A percentile compares a stretch with the other conserved stretches of the same genome.
phyloP scores from a whole-genome alignment of 2,797 vertebrate species.

The Sparus aurata region DNA sequence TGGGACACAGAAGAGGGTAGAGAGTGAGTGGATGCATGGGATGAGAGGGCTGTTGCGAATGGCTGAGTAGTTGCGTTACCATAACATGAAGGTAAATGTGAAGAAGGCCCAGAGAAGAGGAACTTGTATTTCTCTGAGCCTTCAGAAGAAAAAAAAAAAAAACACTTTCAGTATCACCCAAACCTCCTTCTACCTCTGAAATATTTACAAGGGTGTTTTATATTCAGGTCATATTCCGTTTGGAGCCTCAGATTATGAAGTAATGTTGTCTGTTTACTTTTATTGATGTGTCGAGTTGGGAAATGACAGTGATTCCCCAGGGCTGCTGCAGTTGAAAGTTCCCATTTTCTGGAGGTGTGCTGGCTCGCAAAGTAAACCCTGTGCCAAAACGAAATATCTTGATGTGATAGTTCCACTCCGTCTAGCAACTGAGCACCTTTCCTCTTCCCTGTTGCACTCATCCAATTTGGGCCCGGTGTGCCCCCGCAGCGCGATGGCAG shows the following conservation, averaged over 20 bases:
- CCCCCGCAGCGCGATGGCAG: slow-evolving; percentile 52
- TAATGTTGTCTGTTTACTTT: slow-evolving; percentile 54
- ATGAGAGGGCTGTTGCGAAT: not conserved
- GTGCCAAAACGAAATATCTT: slow-evolving; percentile 49
- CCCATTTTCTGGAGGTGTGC: slow-evolving; percentile 48
- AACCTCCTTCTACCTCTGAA: slow-evolving; percentile 27
- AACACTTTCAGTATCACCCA: slow-evolving; percentile 23
- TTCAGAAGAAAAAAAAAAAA: slow-evolving; percentile 28
- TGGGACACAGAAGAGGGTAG: slow-evolving; percentile 2
- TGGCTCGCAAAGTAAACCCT: slow-evolving; percentile 49
- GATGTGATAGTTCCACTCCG: slow-evolving; percentile 57
- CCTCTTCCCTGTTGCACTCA: slow-evolving; percentile 45
- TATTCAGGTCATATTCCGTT: slow-evolving; percentile 51
- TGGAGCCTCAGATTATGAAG: slow-evolving; percentile 46
- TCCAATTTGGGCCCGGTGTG: slow-evolving; percentile 60
- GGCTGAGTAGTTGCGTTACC: slow-evolving; percentile 6
- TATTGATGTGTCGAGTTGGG: slow-evolving; percentile 50
- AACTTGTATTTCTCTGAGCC: slow-evolving; percentile 32
- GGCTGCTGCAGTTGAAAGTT: slow-evolving; percentile 41
- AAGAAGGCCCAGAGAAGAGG: slow-evolving; percentile 14
- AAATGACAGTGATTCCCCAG: slow-evolving; percentile 48
- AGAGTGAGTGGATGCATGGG: not conserved
- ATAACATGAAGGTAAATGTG: slow-evolving; percentile 19
- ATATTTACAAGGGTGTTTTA: slow-evolving; percentile 51
- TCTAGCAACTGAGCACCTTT: slow-evolving; percentile 56